phyloP scores from a whole-genome alignment of 2,888 invertebrate genomes.

The Liodrosophila aerea region DNA sequence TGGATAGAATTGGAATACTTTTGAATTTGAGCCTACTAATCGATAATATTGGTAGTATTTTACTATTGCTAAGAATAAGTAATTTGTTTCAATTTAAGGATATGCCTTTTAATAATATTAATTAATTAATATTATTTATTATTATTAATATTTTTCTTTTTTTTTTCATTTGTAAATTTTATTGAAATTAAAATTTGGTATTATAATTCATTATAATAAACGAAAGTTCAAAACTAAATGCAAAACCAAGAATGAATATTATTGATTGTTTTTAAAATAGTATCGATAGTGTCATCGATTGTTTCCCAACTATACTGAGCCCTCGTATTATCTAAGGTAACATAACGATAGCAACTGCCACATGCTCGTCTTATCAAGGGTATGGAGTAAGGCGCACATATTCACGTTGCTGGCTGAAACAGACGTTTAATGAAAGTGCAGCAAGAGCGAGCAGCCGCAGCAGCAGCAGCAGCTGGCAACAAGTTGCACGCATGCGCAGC shows the following conservation, averaged over 20 bases:
- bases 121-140: neutral
- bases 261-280: too few relatives aligned
- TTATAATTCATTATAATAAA: too few relatives aligned
- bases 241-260: too few relatives aligned
- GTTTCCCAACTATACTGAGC: too few relatives aligned
- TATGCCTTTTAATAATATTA: neutral
- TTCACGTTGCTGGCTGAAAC: constrained; percentile 22
- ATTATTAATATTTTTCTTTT: neutral
- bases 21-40: too few relatives aligned
- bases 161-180: neutral
- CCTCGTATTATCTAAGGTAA: too few relatives aligned
- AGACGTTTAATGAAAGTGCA: constrained; percentile 64
- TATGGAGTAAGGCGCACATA: constrained; percentile 15
- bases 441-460: constrained; percentile 18
- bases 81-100: neutral
- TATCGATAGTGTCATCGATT: too few relatives aligned
- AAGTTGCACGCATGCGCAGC: constrained; percentile 74
- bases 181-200: too few relatives aligned
- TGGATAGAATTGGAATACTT: too few relatives aligned
- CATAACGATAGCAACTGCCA: constrained; percentile 6
- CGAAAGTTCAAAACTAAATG: too few relatives aligned
- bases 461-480: constrained; percentile 60
- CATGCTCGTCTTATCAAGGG: constrained; percentile 1
- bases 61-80: too few relatives aligned
- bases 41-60: too few relatives aligned